Base-by-base conservation (phyloP, 1,140 invertebrate species). In the Cydia fagiglandana region DNA sequence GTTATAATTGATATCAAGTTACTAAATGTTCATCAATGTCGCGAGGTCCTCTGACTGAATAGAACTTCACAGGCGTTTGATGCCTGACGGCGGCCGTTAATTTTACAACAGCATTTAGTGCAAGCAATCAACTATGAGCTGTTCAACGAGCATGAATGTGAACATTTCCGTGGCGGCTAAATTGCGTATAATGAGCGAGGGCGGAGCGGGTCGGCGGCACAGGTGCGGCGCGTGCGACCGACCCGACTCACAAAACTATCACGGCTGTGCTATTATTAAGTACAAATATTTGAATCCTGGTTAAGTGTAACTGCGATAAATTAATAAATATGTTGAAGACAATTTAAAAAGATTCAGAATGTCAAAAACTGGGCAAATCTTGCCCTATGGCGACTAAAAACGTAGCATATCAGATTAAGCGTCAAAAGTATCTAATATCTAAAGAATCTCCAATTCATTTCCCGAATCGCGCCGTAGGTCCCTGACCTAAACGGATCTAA, bases 181-280 rank as follows among this genome's bases (percentile, higher is more conserved):
- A 90, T 90, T 90, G 86, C 85, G 79, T 87, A 86, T 89, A 91
- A 90, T 88, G 84, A 88, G 81, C 70, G 80, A 82, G 83, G 88
- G 86, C 81, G 83, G 83, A 76, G 76, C 74, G 80, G 83, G 84
- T 85, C 82, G 82, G 84, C 78, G 80, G 73, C 83, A 90, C 90
- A 91, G 89, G 89, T 92, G 90, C 84, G 78, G 87, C 88, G 86
- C 88, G 87, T 87, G 87, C 81, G 83, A 30, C 73, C 70, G 10
- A 15, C 75, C 34, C 17, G 66, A 4, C 17, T 45, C 66, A 41
- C 66, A 70, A 70, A 41, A 70, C 66, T 68, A 68, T n/a, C 24
- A 34, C 64, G 45, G 15, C 45, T 47, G 45, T 47, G 45, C 15
- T 47, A 45, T 45, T 45, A 15, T 47, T 15, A n/a, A n/a, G n/a